phyloP scores from a whole-genome alignment of 2,113 vertebrate genomes.

The Leiothrix lutea region DNA sequence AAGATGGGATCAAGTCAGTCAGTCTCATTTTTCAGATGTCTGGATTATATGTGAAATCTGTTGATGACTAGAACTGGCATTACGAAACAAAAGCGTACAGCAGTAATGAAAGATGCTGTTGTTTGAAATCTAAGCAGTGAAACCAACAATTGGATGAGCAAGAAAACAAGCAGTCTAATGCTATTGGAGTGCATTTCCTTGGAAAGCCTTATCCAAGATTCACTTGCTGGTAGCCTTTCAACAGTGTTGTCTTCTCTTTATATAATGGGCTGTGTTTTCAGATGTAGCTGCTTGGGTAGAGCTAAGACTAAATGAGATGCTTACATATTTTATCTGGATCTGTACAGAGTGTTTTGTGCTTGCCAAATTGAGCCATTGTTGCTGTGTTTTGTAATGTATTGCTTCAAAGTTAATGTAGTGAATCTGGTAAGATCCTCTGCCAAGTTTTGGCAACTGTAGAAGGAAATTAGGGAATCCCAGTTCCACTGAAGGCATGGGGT shows the following conservation, averaged over 20 bases:
- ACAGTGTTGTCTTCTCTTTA: background rate
- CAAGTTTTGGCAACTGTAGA: constrained; percentile 27
- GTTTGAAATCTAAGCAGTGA: constrained; percentile 7
- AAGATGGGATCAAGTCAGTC: background rate
- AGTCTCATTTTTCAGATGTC: background rate
- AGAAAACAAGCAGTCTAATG: background rate
- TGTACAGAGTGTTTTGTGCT: background rate
- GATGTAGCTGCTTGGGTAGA: background rate
- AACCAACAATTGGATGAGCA: background rate
- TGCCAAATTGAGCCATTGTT: constrained; percentile 41
- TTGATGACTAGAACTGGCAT: background rate
- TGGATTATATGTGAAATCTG: background rate
- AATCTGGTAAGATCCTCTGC: constrained; percentile 41
- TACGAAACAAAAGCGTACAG: background rate
- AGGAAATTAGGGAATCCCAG: constrained; percentile 2
- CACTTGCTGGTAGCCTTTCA: constrained; percentile 23
- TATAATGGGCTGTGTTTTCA: background rate
- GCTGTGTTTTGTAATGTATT: background rate
- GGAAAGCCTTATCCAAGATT: background rate
- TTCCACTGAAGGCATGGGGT: background rate
- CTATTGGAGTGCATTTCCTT: constrained; percentile 29
- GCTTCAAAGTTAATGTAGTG: constrained; percentile 46
- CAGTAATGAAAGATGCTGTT: background rate
- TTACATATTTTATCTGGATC: constrained; percentile 30
- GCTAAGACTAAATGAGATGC: constrained; percentile 11